Evolutionary conservation across 2,888 invertebrate genomes (phyloP), one percentile per base, ranked within the genome.

Genomic region (Platypus cylindrus): DNA sequence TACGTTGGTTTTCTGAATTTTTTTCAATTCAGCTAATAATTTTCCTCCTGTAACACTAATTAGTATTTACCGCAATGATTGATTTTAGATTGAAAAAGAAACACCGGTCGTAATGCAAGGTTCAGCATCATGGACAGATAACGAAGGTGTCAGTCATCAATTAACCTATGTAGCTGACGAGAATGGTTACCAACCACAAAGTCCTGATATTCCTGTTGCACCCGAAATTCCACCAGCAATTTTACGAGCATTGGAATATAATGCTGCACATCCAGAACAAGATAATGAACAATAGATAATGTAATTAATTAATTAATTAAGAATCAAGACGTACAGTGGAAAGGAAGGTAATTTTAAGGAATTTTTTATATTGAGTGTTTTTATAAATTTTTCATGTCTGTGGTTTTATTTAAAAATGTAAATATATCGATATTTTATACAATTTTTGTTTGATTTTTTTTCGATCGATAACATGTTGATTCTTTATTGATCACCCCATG

Each of bases 171-270:
- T 55, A 38, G 67, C 71, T 40, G 70, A 71, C 43, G 68, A 70
- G 47, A 68, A 68, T 43, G 71, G 71, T 8, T 71, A 60, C 63
- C 66, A 67, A 43, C 67, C 70, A 1, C 45, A 49, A 41, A 53
- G 53, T 1, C 63, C 56, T 3, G 67, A 68, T 44, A 50, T 68
- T 11, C 49, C 49, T 4, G 45, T 46, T n/a, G 43, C 47, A 17
- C 49, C 48, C 0, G 66, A 67, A 3, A 62, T 69, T 11, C 74
- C 74, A 5, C 65, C 63, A 3, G 68, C 64, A 0, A 72, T 74
- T 17, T 62, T 66, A 11, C 65, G 66, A 13, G 66, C 73, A 1
- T 54, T 75, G 4, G 58, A 59, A 23, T 67, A 68, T 34, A 54
- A 71, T 14, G 70, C 68, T 3, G 68, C 44, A 9, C 41, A 41